Conservation (phyloP, 2,113 vertebrate genomes). For the Bettongia penicillata region DNA sequence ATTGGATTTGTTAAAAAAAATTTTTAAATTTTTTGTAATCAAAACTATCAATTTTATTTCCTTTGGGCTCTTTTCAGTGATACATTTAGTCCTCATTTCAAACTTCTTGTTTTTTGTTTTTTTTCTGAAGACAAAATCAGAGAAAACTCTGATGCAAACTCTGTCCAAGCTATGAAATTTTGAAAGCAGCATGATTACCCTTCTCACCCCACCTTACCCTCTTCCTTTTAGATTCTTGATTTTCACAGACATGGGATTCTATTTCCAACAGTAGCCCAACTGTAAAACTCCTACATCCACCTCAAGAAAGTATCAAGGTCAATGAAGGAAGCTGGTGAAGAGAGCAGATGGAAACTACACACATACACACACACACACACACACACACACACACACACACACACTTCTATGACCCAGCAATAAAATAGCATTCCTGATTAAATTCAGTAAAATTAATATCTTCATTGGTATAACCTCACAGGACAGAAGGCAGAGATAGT, state of each 20-base stretch:
- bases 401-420: too few relatives aligned
- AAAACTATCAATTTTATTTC: background rate
- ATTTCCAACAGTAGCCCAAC: constrained; percentile 68
- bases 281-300: constrained; percentile 70
- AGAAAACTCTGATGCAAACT: background rate
- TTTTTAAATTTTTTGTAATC: background rate
- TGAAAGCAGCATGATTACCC: background rate
- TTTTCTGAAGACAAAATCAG: background rate
- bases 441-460: too few relatives aligned
- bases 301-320: constrained; percentile 73
- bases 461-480: too few relatives aligned
- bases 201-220: background rate
- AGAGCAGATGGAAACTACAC: constrained; percentile 63
- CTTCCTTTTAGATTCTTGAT: background rate
- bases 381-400: too few relatives aligned
- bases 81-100: background rate
- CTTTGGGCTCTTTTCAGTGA: background rate
- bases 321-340: constrained; percentile 66
- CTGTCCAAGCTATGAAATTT: background rate
- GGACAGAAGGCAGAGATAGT: too few relatives aligned
- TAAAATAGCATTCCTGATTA: too few relatives aligned
- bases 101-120: background rate
- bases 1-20: background rate
- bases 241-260: background rate
- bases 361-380: too few relatives aligned